Base-by-base conservation (phyloP, 2,888 invertebrate genomes). In the Cryptocephalus moraei region DNA sequence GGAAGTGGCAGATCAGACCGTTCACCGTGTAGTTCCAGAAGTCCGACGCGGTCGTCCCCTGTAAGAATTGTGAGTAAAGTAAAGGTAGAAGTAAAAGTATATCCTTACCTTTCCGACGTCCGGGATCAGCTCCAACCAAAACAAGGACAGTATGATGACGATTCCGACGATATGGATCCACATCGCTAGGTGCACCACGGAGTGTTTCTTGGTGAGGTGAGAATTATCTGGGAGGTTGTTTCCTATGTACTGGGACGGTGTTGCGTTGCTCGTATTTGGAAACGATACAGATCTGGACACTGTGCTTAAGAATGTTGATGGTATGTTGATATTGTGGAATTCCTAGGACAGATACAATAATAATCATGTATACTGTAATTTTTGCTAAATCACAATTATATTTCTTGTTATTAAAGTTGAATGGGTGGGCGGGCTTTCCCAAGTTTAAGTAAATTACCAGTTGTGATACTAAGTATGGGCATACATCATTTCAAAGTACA, bases 101-200 rank as follows among this genome's bases (percentile, higher is more conserved):
- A 12, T 39, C 33, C 63, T 65, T 64, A 77, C 77, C 59, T 74
- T 71, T 55, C 77, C 77, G 48, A 77, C 64, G 43, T 71, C 69
- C 9, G 75, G 75, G 50, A 77, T 62, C 34, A 75, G 68, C 60
- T 77, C 76, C 13, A 75, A 68, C 75, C 75, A 76, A 48, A 73
- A 73, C 41, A 75, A 62, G 2, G 64, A 54, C 43, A 76, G 46
- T 36, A 73, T 64, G 22, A 72, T 58, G n/a, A 71, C 49, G 48
- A 73, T 66, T 31, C 72, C 63, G 41, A 74, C 63, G 39, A 70
- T 58, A 55, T 78, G 77, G 41, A 76, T 66, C 69, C 75, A 75
- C 54, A 70, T 57, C 6, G 68, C 66, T 39, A 73, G 54, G 57
- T 69, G 69, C 43, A 71, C 50, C 8, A 69, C 63, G 34, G 66